Percentiles rank a stretch among this genome's conserved stretches.
Evolutionary conservation across 2,113 vertebrate genomes (phyloP).

Genomic region (Sclerurus mexicanus): DNA sequence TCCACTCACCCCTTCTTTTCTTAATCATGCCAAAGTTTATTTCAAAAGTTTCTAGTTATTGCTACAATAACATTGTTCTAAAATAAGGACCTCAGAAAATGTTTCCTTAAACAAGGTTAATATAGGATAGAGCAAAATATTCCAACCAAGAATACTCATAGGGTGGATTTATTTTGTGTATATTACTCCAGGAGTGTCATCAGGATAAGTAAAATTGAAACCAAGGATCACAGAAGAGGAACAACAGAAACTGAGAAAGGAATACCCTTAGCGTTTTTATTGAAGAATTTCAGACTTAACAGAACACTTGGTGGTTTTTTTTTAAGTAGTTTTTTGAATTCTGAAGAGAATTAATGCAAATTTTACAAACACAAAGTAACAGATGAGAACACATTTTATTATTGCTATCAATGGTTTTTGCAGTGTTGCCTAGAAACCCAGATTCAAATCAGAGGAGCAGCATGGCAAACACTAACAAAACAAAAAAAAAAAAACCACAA

Average conservation of each 20-base stretch:
- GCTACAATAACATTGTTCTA: neutral
- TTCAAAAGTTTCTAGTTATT: neutral
- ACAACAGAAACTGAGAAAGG: neutral
- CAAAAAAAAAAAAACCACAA: neutral
- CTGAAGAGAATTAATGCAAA: neutral
- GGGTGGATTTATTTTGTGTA: neutral
- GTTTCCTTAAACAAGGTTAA: slow-evolving; percentile 14
- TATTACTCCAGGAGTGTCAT: neutral
- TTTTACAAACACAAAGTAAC: neutral
- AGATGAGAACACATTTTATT: neutral
- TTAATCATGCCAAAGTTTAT: neutral
- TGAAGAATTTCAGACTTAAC: neutral
- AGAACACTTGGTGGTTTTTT: neutral
- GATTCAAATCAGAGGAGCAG: neutral
- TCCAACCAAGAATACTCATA: neutral
- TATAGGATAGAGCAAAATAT: neutral
- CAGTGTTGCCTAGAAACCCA: neutral
- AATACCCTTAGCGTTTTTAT: neutral
- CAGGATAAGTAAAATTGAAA: neutral
- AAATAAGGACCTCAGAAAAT: slow-evolving; percentile 16
- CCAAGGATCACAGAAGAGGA: neutral
- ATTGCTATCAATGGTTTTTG: neutral
- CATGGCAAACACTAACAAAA: neutral
- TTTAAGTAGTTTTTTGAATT: neutral
- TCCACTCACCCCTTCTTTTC: neutral